phyloP scores from a whole-genome alignment of 2,113 vertebrate species.

The Nicator chloris region DNA sequence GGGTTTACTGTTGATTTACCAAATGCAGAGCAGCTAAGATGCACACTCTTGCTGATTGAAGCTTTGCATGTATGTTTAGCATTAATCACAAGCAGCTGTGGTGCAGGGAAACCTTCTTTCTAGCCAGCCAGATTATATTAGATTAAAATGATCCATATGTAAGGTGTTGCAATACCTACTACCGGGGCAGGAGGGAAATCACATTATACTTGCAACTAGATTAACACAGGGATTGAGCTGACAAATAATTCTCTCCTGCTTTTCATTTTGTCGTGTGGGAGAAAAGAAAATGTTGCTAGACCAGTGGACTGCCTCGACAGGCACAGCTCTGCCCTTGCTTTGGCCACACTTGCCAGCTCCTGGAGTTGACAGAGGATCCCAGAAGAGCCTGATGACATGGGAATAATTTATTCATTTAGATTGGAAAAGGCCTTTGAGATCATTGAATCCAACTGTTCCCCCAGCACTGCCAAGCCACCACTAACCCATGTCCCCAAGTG shows the following conservation, averaged over 20 bases:
- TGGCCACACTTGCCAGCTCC: background rate
- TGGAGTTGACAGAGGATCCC: background rate
- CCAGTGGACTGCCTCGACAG: background rate
- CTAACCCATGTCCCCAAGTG: background rate
- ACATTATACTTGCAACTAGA: conserved; percentile 64
- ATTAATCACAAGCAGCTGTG: conserved; percentile 56
- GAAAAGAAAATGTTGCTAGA: background rate
- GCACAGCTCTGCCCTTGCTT: background rate
- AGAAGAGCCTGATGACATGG: background rate
- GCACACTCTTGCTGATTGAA: conserved; percentile 24
- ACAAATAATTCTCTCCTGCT: conserved; percentile 50
- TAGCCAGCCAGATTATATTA: conserved; percentile 64
- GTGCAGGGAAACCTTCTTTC: conserved; percentile 43
- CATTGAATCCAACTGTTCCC: background rate
- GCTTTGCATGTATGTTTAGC: conserved; percentile 52
- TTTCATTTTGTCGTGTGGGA: conserved; percentile 38
- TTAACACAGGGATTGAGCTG: conserved; percentile 54
- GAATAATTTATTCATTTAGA: background rate
- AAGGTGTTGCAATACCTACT: conserved; percentile 59
- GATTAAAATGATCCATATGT: conserved; percentile 66
- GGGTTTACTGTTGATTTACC: conserved; percentile 46
- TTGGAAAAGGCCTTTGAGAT: background rate
- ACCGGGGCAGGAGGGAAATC: conserved; percentile 51
- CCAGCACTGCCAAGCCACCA: background rate
- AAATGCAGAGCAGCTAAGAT: background rate